Percentiles rank a stretch among this genome's conserved stretches.
Evolutionary conservation across 1,140 invertebrate species (phyloP).

Genomic region (Cherax destructor): DNA sequence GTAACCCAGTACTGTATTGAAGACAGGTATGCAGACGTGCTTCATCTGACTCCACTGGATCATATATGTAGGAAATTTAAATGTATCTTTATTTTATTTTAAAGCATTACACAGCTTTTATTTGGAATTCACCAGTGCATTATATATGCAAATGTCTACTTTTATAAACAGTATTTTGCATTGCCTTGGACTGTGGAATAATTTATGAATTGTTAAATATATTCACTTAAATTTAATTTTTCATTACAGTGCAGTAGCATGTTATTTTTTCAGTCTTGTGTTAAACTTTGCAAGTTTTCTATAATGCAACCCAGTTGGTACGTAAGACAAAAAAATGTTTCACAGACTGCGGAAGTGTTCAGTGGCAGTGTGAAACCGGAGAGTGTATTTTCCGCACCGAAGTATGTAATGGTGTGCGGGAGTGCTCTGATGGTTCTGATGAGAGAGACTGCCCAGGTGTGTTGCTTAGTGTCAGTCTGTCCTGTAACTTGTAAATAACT

Average conservation of each 20-base stretch:
- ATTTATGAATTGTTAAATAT: too few species aligned
- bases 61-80: too few species aligned
- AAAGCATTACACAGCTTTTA: too few species aligned
- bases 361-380: constrained; percentile 59
- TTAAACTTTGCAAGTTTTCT: too few species aligned
- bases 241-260: too few species aligned
- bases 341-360: constrained; percentile 46
- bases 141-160: background rate
- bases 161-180: background rate
- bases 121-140: too few species aligned
- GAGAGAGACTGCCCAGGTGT: constrained; percentile 73
- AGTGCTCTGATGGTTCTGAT: constrained; percentile 74
- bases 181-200: background rate
- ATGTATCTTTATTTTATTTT: too few species aligned
- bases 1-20: too few species aligned
- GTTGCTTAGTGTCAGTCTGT: constrained; percentile 18
- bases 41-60: too few species aligned
- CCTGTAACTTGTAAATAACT: background rate
- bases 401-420: constrained; percentile 73
- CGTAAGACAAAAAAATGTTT: background rate
- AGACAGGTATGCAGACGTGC: too few species aligned
- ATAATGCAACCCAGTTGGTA: too few species aligned
- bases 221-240: background rate
- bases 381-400: constrained; percentile 68
- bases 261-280: too few species aligned